These are phyloP conservation scores for Chloroclystis v-ata DNA, from an alignment of 2,888 invertebrate genomes.

Conservation along the genomic window DNA sequence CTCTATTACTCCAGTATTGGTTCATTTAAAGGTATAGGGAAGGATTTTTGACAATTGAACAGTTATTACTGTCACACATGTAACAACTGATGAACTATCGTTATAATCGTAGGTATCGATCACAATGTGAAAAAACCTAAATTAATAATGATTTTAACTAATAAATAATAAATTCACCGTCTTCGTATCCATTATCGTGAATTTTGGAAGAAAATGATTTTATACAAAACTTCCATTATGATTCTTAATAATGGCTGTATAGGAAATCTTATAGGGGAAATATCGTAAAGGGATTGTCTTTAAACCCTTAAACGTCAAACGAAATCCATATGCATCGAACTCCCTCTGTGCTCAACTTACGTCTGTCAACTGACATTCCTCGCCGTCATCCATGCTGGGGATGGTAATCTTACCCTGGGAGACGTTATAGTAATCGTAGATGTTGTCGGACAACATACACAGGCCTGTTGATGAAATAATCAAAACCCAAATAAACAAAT, in stretches of 20 bases:
- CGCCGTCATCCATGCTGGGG: constrained; percentile 96
- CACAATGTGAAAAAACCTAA: background rate
- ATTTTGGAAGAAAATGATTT: constrained; percentile 12
- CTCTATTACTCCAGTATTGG: constrained; percentile 4
- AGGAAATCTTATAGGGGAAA: constrained; percentile 18
- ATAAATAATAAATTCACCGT: background rate
- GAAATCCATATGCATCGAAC: constrained; percentile 25
- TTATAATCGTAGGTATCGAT: too few species aligned
- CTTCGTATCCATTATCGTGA: constrained; percentile 11
- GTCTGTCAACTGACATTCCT: constrained; percentile 92
- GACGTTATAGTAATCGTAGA: constrained; percentile 95
- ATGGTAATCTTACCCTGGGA: constrained; percentile 98
- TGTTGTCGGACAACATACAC: constrained; percentile 90
- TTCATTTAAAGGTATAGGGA: constrained; percentile 1
- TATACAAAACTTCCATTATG: constrained; percentile 34
- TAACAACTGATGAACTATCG: constrained; percentile 16
- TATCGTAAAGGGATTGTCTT: constrained; percentile 28
- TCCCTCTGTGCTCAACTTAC: constrained; percentile 80
- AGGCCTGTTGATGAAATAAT: constrained; percentile 80
- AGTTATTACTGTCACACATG: constrained; percentile 19
- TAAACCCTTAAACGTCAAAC: constrained; percentile 9
- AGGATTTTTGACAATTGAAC: constrained; percentile 4
- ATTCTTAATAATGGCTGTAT: constrained; percentile 40
- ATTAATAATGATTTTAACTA: background rate
- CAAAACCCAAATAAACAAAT: constrained; percentile 35